Percentiles rank a stretch among this genome's conserved stretches.
phyloP scores from a whole-genome alignment of 2,888 invertebrate species.

The Caenorhabditis sp. region DNA sequence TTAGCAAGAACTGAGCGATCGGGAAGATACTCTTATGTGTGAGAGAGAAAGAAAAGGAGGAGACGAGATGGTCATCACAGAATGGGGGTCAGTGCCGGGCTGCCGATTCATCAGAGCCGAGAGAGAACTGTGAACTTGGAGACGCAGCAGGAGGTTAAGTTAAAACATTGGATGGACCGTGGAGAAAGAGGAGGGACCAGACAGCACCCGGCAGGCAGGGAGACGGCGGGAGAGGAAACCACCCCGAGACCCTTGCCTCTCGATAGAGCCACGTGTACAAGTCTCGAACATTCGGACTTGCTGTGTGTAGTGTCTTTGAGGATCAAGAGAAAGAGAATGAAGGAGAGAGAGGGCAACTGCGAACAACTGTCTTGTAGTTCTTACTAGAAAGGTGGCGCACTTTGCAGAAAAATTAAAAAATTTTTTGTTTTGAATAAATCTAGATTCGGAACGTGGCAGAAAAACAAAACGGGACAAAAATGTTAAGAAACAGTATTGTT shows the following conservation, averaged over 20 bases:
- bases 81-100: conserved; percentile 64
- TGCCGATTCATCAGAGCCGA: conserved; percentile 48
- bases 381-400: background rate
- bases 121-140: conserved; percentile 38
- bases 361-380: conserved; percentile 2
- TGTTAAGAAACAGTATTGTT: no score
- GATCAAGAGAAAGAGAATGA: background rate
- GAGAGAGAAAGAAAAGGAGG: conserved; percentile 41
- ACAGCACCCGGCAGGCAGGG: conserved; percentile 11
- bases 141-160: conserved; percentile 59
- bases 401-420: background rate
- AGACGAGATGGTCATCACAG: conserved; percentile 55
- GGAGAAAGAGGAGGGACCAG: conserved; percentile 24
- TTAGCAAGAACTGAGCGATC: conserved; percentile 43
- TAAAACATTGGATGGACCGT: conserved; percentile 43
- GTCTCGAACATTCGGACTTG: conserved; percentile 18
- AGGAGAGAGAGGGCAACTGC: background rate
- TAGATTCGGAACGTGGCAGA: no score
- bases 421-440: no score
- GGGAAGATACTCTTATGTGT: conserved; percentile 29
- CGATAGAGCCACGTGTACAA: conserved; percentile 59
- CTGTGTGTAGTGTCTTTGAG: conserved; percentile 19
- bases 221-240: conserved; percentile 48
- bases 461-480: no score
- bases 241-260: conserved; percentile 38